Evolutionary conservation across 2,113 vertebrate species (phyloP), one percentile per base, ranked within the genome.

Genomic region (Alosa alosa): DNA sequence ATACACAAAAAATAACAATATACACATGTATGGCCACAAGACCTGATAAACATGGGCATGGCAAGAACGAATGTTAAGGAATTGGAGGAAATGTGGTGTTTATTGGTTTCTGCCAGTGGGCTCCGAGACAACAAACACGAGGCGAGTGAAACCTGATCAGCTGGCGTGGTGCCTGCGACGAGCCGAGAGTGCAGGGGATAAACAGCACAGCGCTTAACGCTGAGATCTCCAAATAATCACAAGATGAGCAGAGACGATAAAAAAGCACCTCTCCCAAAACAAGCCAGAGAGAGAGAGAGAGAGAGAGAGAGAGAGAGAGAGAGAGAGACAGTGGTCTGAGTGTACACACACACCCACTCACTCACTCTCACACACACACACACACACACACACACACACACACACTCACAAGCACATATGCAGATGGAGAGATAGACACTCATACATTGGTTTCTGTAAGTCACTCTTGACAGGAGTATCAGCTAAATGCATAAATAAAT

Each of bases 91-190:
- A 89, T 88, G 89, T 88, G 85, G 89, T 93, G 93, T 94, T 94
- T 94, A 93, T 94, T 94, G 92, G 90, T 94, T 93, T 91, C 91
- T 94, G 94, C 91, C 92, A 93, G 90, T 88, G 88, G 87, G 88
- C 88, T 91, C 90, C 84, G 88, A 89, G 92, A 91, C 52, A 90
- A 92, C 91, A 93, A 92, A 94, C 91, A 93, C 90, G 90, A 90
- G 88, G 88, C 85, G 90, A 91, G 85, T 91, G 93, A 93, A 93
- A 93, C 91, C 90, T 68, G 90, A 94, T 90, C 91, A 81, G 91
- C 89, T 92, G 91, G 91, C 91, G 91, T 83, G 4, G 60, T 49
- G 92, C 89, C 91, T 87, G 92, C 52, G 36, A 46, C 81, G 49
- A 39, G 83, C n/a, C 20, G 8, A 78, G 41, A 64, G 49, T 44